Evolutionary conservation across 2,113 vertebrate genomes (phyloP), one percentile per base, ranked within the genome.

Genomic region (Menidia beryllina): DNA sequence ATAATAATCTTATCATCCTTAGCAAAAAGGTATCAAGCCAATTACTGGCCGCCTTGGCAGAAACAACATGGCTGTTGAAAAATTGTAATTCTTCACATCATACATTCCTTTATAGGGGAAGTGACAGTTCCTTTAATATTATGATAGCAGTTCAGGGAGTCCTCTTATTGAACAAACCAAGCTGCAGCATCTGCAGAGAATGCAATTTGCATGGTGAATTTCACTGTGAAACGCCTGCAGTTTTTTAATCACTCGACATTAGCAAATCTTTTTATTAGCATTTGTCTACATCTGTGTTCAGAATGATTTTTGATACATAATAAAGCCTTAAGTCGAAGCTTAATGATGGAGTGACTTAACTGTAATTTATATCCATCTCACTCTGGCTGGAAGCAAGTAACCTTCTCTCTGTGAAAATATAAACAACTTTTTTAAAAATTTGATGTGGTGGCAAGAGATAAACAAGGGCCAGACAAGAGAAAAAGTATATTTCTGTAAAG

Each of bases 261-360:
- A 92, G 90, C 86, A 91, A 87, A 91, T 91, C 79, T 91, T 93
- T 92, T 93, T 92, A 94, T 93, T 93, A 93, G 82, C 84, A 84
- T 89, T 90, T 89, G 88, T 92, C 89, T 89, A 91, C 89, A 90
- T 82, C 80, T 79, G 88, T 77, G 71, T 89, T 87, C 82, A 67
- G 79, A 91, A 89, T 90, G 25, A 86, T 89, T 88, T 88, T 56
- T 70, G 79, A 64, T 71, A 80, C 83, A 78, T 81, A 88, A 86
- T 85, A 56, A n/a, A n/a, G n/a, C n/a, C n/a, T n/a, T n/a, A n/a
- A n/a, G 76, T 67, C 23, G 54, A 73, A 58, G 27, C 74, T 88
- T 84, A 75, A 83, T 51, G 30, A 75, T 59, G 61, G 20, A 14
- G 57, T 39, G 55, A 56, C 57, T 79, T 69, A 76, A 76, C 52